A percentile compares a stretch with the other conserved stretches of the same genome.
Conservation (phyloP, 2,888 invertebrate genomes). For the Euproctis similis region DNA sequence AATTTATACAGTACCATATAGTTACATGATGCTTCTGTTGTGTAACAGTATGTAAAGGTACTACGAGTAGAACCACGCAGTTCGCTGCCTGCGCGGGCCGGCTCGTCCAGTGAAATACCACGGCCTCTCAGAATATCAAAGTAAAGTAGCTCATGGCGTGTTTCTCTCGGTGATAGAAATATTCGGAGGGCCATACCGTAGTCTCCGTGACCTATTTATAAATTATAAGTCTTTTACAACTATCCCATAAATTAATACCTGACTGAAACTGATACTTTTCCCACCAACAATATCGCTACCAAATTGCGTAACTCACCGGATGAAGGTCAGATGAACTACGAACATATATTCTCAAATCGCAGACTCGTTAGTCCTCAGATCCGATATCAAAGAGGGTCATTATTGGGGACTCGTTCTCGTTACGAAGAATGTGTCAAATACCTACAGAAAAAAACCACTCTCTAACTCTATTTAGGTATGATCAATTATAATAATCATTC, state of each 20-base stretch:
- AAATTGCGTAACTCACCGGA: not conserved
- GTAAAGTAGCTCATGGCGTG: too few species aligned
- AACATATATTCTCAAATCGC: not conserved
- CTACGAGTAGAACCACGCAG: not conserved
- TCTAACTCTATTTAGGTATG: not conserved
- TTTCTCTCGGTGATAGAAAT: too few species aligned
- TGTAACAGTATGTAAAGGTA: not conserved
- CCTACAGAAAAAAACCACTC: not conserved
- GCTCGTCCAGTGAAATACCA: too few species aligned
- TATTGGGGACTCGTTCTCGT: slow-evolving; percentile 5
- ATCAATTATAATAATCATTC: not conserved
- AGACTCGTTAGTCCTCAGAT: slow-evolving; percentile 10
- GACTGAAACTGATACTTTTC: not conserved
- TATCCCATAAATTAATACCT: too few species aligned
- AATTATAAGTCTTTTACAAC: too few species aligned
- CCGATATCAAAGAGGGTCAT: slow-evolving; percentile 15
- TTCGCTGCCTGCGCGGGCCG: not conserved
- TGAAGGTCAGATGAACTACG: not conserved
- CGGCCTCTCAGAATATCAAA: too few species aligned
- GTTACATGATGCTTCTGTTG: not conserved
- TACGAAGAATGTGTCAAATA: not conserved
- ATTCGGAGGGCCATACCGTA: not conserved
- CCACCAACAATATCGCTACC: not conserved
- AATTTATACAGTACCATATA: not conserved
- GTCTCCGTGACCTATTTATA: too few species aligned